Conservation (phyloP, 1,140 invertebrate species). For the Aradophagus sp. region DNA sequence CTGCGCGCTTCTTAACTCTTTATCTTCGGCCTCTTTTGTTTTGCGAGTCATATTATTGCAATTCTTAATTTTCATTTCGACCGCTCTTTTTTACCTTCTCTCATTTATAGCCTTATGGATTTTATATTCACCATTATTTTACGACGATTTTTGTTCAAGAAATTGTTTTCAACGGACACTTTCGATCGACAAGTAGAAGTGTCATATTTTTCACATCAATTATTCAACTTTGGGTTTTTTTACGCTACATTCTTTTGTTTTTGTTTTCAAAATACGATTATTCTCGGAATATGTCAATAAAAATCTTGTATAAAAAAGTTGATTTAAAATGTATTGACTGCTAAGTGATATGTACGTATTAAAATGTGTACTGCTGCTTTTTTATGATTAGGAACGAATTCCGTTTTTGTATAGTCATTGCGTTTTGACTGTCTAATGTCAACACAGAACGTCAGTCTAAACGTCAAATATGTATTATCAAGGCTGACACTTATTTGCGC, state of each 20-base stretch:
- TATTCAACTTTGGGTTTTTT: too few species aligned
- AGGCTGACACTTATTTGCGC: constrained; percentile 59
- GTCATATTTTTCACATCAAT: background rate
- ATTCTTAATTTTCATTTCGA: constrained; percentile 9
- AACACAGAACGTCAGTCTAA: constrained; percentile 12
- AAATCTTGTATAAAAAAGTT: too few species aligned
- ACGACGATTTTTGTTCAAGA: too few species aligned
- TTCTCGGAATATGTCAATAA: too few species aligned
- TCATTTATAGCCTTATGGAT: too few species aligned
- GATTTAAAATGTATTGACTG: too few species aligned
- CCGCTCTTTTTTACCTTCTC: constrained; percentile 1
- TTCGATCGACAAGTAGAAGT: too few species aligned
- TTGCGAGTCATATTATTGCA: constrained; percentile 10
- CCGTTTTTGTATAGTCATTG: constrained; percentile 33
- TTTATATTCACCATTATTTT: too few species aligned
- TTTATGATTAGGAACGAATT: constrained; percentile 13
- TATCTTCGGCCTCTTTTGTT: constrained; percentile 38
- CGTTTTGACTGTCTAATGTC: constrained; percentile 43
- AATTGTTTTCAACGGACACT: too few species aligned
- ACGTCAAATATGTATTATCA: constrained; percentile 51
- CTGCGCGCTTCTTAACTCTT: constrained; percentile 16
- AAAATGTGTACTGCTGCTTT: too few species aligned
- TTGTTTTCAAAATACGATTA: background rate
- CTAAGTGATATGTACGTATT: too few species aligned
- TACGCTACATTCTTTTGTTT: background rate